Base-by-base conservation (phyloP, 2,888 invertebrate species). In the Oscheius sp. region DNA sequence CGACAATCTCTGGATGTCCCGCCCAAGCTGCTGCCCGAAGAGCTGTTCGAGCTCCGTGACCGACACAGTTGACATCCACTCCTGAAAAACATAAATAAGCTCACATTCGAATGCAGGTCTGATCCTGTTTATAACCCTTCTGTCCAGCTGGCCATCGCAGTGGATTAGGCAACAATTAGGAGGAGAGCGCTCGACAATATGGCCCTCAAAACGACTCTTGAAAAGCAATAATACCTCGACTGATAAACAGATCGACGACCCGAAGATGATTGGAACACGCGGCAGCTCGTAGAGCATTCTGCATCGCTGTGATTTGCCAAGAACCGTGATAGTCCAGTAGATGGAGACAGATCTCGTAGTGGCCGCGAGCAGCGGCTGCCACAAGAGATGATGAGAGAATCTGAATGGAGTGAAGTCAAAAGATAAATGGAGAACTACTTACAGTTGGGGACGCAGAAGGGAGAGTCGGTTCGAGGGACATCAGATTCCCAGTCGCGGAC, bases 1-100 rank as follows among this genome's bases (percentile, higher is more conserved):
- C 75, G n/a, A 82, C 83, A 9, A 82, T 76, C 9, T 70, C 71
- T 1, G 79, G 58, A 70, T 84, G 83, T 21, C 84, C 84, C 1
- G 80, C 73, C 78, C 83, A 82, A 21, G 84, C 80, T 21, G 84
- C 83, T 9, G 83, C 84, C 68, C 84, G 74, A 0, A 84, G 75
- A n/a, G 84, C 84, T 9, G 84, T 84, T 10, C 84, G 60, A 42
- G 80, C 83, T 29, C 81, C 79, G 11, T 79, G 79, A 2, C 83
- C 84, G 63, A 81, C 79, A 50, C 81, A 83, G 55, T 84, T 81
- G 29, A 84, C 84, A 59, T 79, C 59, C 47, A 73, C 66, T n/a
- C 78, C 78, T 78, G 59, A 50, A 75, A 21, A 10, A 32, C 9
- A 5, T 29, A 21, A 21, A 21, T 53, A 53, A 21, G 11, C 11